Percentiles rank a stretch among this genome's conserved stretches.
phyloP scores from a whole-genome alignment of 2,113 vertebrate species.

The Odontophorus gujanensis region DNA sequence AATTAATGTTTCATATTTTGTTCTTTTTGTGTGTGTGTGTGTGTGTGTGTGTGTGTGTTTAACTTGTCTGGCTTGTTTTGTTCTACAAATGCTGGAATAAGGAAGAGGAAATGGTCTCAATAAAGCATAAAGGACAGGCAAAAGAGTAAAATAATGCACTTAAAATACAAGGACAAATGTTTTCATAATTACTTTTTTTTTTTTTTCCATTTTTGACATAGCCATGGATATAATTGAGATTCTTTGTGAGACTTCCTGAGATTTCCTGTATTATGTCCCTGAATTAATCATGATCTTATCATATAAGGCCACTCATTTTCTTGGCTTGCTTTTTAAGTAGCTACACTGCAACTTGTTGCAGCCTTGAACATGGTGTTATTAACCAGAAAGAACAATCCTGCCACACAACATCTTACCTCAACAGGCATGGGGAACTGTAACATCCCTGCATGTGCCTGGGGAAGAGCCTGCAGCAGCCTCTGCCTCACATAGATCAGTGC shows the following conservation, averaged over 20 bases:
- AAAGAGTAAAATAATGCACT: background rate
- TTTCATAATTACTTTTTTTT: background rate
- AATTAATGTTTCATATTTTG: background rate
- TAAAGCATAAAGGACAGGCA: background rate
- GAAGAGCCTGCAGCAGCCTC: background rate
- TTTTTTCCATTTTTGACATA: background rate
- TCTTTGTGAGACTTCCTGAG: background rate
- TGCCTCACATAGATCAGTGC: background rate
- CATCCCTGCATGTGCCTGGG: rapidly evolving
- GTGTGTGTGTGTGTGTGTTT: background rate
- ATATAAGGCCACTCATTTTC: background rate
- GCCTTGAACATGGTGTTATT: background rate
- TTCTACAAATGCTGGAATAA: background rate
- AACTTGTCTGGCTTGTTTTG: background rate
- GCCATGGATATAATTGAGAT: background rate
- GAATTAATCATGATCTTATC: background rate
- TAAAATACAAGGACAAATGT: background rate
- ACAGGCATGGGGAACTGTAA: background rate
- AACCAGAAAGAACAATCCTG: background rate
- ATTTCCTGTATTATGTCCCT: background rate
- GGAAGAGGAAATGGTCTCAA: background rate
- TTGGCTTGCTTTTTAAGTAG: background rate
- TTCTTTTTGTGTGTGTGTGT: background rate
- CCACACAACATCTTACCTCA: background rate
- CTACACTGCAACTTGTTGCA: background rate